phyloP scores from a whole-genome alignment of 2,888 invertebrate genomes.

The Mythimna ferrago region DNA sequence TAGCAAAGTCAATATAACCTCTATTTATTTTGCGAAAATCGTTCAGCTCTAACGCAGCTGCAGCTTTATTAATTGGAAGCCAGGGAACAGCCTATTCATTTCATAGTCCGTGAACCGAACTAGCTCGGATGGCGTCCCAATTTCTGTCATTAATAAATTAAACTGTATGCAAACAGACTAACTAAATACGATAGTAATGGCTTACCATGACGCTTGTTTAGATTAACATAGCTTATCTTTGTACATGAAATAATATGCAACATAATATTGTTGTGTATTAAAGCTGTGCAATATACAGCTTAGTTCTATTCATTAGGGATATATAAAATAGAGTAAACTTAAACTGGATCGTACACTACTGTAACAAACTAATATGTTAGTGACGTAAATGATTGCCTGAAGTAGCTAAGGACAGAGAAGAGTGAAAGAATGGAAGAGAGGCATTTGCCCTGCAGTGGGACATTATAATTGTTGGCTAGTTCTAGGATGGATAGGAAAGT shows the following conservation, averaged over 20 bases:
- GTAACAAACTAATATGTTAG: too few species aligned
- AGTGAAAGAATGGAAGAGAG: too few species aligned
- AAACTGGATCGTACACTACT: too few species aligned
- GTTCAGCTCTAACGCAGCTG: not conserved
- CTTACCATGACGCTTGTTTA: conserved; percentile 7
- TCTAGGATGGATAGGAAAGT: too few species aligned
- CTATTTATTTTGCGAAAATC: conserved; percentile 13
- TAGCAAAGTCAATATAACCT: not conserved
- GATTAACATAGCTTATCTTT: conserved; percentile 11
- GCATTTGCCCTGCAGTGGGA: too few species aligned
- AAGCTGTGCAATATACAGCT: not conserved
- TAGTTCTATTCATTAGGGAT: not conserved
- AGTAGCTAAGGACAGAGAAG: too few species aligned
- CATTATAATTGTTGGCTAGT: too few species aligned
- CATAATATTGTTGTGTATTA: conserved; percentile 5
- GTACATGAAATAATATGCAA: conserved; percentile 11
- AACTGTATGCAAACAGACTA: conserved; percentile 41
- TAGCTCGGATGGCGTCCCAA: conserved; percentile 33
- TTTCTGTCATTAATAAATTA: conserved; percentile 49
- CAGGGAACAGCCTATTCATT: conserved; percentile 30
- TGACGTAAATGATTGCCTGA: too few species aligned
- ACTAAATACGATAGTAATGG: conserved; percentile 43
- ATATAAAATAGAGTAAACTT: too few species aligned
- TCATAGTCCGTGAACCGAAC: conserved; percentile 30
- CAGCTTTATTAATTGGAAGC: conserved; percentile 33